Evolutionary conservation across 2,113 vertebrate species (phyloP).

Genomic region (Echinops telfairi): DNA sequence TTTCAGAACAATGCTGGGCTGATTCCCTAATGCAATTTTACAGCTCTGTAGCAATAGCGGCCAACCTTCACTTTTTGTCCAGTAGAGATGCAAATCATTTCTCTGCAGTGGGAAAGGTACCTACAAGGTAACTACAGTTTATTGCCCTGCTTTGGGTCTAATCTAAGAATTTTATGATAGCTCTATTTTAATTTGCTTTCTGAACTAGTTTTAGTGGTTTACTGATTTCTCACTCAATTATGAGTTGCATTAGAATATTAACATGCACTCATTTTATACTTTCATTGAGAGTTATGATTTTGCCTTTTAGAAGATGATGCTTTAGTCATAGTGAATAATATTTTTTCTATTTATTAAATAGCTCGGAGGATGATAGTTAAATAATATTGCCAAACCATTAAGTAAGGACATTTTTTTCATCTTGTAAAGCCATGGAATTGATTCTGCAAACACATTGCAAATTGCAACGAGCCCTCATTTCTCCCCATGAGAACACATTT

Average conservation of each 20-base stretch:
- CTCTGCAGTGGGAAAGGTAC: constrained; percentile 13
- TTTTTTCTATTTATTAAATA: not conserved
- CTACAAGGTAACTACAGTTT: not conserved
- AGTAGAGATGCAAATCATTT: constrained; percentile 17
- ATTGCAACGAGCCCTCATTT: constrained; percentile 5
- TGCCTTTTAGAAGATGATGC: constrained; percentile 12
- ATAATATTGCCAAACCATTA: constrained; percentile 17
- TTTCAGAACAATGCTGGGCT: not conserved
- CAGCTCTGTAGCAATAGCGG: not conserved
- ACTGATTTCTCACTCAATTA: not conserved
- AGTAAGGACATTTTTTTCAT: not conserved
- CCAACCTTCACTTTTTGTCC: constrained; percentile 26
- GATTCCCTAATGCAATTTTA: not conserved
- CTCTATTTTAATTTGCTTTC: not conserved
- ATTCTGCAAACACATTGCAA: constrained; percentile 16
- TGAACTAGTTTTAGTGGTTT: constrained; percentile 19
- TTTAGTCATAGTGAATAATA: not conserved
- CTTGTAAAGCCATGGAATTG: not conserved
- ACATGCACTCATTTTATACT: constrained; percentile 39
- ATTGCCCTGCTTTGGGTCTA: constrained; percentile 14
- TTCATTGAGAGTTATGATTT: not conserved
- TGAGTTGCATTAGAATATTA: constrained; percentile 5
- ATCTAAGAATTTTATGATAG: not conserved
- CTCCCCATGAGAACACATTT: not conserved
- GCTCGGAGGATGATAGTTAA: not conserved